phyloP scores from a whole-genome alignment of 2,888 invertebrate genomes.

The Drosophila acutilabella region DNA sequence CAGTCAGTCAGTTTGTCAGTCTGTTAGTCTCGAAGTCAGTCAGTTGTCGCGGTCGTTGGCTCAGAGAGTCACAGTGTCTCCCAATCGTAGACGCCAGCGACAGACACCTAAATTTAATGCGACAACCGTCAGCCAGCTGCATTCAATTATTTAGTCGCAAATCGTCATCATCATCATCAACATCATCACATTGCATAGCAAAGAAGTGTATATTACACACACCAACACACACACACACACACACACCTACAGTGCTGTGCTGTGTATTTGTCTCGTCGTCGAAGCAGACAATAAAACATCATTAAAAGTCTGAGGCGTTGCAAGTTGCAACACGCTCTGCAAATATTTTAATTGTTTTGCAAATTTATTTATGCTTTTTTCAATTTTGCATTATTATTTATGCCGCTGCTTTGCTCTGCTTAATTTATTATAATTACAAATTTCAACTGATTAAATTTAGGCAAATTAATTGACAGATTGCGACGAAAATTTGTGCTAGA shows the following conservation, averaged over 20 bases:
- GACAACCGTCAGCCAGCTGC: conserved; percentile 82
- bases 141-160: conserved; percentile 83
- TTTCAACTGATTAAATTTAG: background rate
- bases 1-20: conserved; percentile 33
- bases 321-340: conserved; percentile 72
- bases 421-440: conserved; percentile 15
- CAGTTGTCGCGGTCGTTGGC: conserved; percentile 78
- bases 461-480: conserved; percentile 5
- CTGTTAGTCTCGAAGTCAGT: conserved; percentile 56
- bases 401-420: background rate
- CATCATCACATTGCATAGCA: conserved; percentile 63
- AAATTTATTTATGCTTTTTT: conserved; percentile 40
- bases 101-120: conserved; percentile 82
- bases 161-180: conserved; percentile 56
- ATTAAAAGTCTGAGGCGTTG: conserved; percentile 76
- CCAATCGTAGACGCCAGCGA: conserved; percentile 55
- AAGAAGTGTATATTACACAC: conserved; percentile 53
- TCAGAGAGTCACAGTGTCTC: conserved; percentile 65
- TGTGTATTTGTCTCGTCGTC: conserved; percentile 62
- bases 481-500: background rate
- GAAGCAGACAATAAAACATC: conserved; percentile 79
- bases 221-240: background rate
- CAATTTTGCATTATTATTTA: conserved; percentile 21
- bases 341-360: conserved; percentile 76
- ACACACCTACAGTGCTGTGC: conserved; percentile 4